Evolutionary conservation across 2,113 vertebrate genomes (phyloP), one percentile per base, ranked within the genome.

Genomic region (Sterna hirundo): DNA sequence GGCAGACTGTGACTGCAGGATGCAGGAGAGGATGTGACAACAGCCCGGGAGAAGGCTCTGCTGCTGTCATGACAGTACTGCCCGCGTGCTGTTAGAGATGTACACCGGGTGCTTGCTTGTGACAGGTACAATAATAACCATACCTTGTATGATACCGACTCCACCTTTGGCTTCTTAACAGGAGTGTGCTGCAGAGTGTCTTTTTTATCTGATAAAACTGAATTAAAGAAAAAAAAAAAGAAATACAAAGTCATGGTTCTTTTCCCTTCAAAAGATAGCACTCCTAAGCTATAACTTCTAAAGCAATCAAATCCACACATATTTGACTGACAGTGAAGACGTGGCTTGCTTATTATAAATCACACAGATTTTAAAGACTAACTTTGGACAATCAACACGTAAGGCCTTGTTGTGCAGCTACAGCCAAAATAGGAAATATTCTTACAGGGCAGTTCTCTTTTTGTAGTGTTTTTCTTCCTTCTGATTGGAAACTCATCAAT

Each of bases 401-500:
- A 72, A 78, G 75, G 16, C 10, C 62, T 52, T 42, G 23, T 16
- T 44, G 13, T 61, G 38, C 44, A 71, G 44, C 30, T 66, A 60
- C 19, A 78, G 38, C 69, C 6, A 70, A 83, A 84, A 10, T 13
- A 93, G 75, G 76, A 71, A 96, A 49, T 42, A 42, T 29, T 98
- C 99, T 99, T 98, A 99, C 99, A 99, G 92, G 99, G 98, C 61
- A 99, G 97, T 74, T 99, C 99, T 97, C 99, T 99, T 97, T 99
- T 99, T 7, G 98, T 97, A 4, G 98, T 96, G 54, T 98, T 99
- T 97, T 99, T 99, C 99, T 99, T 99, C 97, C 99, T 99, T 94
- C 99, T 98, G 97, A 99, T 99, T 93, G 99, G 99, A 97, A 99
- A 99, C 95, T 99, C 99, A 12, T 99, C 99, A 6, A 99, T 99